phyloP scores from a whole-genome alignment of 2,113 vertebrate species.

The Trogon melanurus region DNA sequence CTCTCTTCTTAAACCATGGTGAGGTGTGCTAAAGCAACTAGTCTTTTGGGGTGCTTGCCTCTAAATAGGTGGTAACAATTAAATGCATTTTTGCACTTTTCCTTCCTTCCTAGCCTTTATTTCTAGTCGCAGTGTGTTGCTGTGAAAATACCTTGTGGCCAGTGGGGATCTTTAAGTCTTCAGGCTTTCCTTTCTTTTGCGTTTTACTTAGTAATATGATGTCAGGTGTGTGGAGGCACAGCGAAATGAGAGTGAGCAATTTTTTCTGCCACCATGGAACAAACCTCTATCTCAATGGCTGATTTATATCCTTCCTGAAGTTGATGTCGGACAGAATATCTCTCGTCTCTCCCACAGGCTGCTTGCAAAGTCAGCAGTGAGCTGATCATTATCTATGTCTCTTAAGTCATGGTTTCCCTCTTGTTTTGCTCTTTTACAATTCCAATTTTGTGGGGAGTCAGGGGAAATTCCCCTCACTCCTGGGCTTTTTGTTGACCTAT shows the following conservation, averaged over 20 bases:
- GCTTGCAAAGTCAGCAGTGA: conserved; percentile 41
- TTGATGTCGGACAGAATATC: background rate
- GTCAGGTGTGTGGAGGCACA: background rate
- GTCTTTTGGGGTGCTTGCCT: background rate
- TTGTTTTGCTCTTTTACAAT: conserved; percentile 31
- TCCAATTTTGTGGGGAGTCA: conserved; percentile 16
- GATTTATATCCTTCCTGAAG: conserved; percentile 59
- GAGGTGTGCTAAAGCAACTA: background rate
- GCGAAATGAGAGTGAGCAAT: background rate
- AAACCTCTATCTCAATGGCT: background rate
- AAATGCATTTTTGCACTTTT: background rate
- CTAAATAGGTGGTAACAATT: background rate
- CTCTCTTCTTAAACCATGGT: background rate
- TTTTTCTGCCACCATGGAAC: conserved; percentile 1
- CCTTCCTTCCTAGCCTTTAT: background rate
- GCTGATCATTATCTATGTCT: conserved; percentile 60
- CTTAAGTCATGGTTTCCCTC: conserved; percentile 52
- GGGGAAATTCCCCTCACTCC: conserved; percentile 55
- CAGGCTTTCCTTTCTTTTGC: background rate
- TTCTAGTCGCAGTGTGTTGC: background rate
- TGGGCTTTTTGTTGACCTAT: conserved; percentile 53
- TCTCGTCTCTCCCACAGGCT: conserved; percentile 51
- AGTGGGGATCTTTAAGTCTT: background rate
- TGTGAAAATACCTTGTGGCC: background rate
- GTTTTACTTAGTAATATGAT: background rate